Percentiles rank a stretch among this genome's conserved stretches.
Conservation (phyloP, 2,113 vertebrate species). For the Thinocorus orbignyianus region DNA sequence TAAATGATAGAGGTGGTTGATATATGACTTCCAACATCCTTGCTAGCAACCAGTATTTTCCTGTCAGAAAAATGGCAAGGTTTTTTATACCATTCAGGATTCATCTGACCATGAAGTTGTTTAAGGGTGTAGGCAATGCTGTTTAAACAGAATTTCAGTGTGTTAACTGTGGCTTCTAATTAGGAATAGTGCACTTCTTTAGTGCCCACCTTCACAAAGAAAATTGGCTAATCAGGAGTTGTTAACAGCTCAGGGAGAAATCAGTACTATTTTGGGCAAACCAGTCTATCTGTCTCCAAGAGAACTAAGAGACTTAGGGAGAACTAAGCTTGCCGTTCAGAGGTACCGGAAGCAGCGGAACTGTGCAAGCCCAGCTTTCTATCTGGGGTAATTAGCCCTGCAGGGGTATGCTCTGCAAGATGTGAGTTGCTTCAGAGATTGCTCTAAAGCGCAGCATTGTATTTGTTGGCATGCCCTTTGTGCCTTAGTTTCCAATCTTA, state of each 20-base stretch:
- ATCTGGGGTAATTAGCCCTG: constrained; percentile 25
- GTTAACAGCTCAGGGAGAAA: neutral
- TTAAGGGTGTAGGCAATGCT: neutral
- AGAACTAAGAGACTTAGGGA: too few species aligned
- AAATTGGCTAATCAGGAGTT: constrained; percentile 16
- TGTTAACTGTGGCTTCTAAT: neutral
- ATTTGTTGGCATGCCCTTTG: constrained; percentile 43
- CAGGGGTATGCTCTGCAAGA: neutral
- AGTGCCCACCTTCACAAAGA: constrained; percentile 1
- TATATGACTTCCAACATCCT: neutral
- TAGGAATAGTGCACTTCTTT: neutral
- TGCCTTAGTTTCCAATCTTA: constrained; percentile 44
- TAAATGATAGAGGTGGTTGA: neutral
- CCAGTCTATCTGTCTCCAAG: neutral
- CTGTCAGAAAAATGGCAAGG: neutral
- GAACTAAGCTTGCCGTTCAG: neutral
- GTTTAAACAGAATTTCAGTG: constrained; percentile 13
- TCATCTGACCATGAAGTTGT: neutral
- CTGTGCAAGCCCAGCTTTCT: neutral
- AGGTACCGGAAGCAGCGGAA: neutral
- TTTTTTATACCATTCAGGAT: neutral
- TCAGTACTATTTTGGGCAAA: neutral
- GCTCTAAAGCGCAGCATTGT: constrained; percentile 4
- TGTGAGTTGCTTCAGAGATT: neutral
- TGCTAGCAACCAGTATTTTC: neutral